Percentiles rank a stretch among this genome's conserved stretches.
These are phyloP conservation scores for Corvus moneduloides DNA, from an alignment of 2,113 vertebrate species.

Conservation along the genomic window DNA sequence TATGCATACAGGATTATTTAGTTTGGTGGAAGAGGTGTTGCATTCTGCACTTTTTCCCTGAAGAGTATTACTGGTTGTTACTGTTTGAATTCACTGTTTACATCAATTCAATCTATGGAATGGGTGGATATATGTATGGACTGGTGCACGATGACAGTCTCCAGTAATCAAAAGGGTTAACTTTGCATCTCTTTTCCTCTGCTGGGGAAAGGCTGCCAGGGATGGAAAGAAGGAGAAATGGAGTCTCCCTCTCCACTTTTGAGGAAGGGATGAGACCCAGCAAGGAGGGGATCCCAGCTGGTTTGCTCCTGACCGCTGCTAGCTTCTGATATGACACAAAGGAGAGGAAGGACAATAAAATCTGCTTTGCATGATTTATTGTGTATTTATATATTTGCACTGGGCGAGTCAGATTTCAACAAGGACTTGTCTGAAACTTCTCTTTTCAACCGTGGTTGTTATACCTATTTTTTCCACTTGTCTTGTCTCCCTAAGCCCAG, in stretches of 20 bases:
- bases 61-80: background rate
- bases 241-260: background rate
- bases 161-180: background rate
- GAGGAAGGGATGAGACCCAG: background rate
- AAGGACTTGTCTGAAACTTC: background rate
- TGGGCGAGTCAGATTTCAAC: background rate
- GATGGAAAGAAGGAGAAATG: background rate
- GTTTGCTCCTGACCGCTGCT: background rate
- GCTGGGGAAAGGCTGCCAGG: background rate
- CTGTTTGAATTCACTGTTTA: background rate
- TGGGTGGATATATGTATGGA: background rate
- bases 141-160: background rate
- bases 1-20: background rate
- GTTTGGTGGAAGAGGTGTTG: background rate
- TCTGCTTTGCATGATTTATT: background rate
- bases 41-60: background rate
- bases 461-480: background rate
- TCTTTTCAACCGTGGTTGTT: background rate
- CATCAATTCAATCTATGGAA: background rate
- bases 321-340: background rate
- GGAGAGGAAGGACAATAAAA: background rate
- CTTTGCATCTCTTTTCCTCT: background rate
- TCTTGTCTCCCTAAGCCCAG: background rate
- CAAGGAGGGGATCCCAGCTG: rapidly evolving
- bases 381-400: background rate